Percentiles rank a stretch among this genome's conserved stretches.
Conservation (phyloP, 2,113 vertebrate species). For the Chloropsis hardwickii region DNA sequence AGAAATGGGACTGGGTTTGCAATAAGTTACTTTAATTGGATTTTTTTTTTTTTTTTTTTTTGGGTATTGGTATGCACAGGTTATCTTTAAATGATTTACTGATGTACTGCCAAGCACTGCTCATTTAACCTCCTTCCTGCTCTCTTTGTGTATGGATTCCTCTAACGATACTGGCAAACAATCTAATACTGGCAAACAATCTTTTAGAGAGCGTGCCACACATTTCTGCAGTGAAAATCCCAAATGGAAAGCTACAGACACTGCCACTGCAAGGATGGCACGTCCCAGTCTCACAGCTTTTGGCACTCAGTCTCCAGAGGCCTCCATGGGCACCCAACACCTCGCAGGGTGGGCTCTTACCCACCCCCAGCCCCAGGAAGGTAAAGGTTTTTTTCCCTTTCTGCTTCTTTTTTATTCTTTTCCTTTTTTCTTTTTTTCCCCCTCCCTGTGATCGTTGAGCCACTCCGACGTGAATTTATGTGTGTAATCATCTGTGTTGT, state of each 20-base stretch:
- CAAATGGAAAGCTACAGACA: neutral
- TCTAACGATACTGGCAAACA: neutral
- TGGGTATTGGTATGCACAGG: conserved; percentile 23
- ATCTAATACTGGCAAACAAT: neutral
- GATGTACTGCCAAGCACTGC: conserved; percentile 29
- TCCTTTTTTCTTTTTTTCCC: neutral
- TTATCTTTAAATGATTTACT: conserved; percentile 42
- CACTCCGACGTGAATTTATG: conserved; percentile 55
- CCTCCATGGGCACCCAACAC: neutral
- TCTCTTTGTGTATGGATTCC: neutral
- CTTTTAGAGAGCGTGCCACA: neutral
- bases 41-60: neutral
- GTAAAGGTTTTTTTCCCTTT: neutral
- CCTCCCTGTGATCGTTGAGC: conserved; percentile 21
- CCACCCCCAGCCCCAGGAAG: neutral
- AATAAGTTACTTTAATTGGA: conserved; percentile 49
- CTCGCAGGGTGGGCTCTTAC: neutral
- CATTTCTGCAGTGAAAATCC: neutral
- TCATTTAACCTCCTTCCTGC: conserved; percentile 24
- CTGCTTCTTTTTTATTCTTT: neutral
- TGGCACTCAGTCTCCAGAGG: neutral
- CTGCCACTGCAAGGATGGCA: neutral
- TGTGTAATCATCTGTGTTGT: conserved; percentile 74
- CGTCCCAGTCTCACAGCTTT: neutral
- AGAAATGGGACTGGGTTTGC: conserved; percentile 19